These are phyloP conservation scores for Thymallus thymallus DNA, from an alignment of 2,113 vertebrate genomes.

Conservation along the genomic window DNA sequence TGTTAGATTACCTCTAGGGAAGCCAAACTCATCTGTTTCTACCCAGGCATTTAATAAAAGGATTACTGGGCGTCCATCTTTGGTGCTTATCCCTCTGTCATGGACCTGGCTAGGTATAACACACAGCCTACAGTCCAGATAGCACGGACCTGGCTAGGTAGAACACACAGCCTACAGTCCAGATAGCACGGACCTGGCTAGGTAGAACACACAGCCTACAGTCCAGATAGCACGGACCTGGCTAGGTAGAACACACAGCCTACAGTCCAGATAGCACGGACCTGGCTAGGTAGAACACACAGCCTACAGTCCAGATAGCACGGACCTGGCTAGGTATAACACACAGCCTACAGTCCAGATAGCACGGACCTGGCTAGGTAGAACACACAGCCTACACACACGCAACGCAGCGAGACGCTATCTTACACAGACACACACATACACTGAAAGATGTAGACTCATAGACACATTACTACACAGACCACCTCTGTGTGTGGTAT, in stretches of 20 bases:
- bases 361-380: background rate
- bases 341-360: background rate
- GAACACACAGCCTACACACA: background rate
- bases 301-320: background rate
- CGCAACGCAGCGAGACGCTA: no score
- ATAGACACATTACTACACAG: no score
- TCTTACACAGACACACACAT: no score
- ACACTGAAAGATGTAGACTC: no score
- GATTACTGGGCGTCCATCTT: conserved; percentile 25
- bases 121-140: background rate
- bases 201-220: background rate
- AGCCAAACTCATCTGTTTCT: conserved; percentile 29
- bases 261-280: background rate
- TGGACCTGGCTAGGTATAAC: background rate
- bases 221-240: no score
- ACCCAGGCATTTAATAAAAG: conserved; percentile 31
- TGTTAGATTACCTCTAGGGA: conserved; percentile 30
- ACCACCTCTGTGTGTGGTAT: no score
- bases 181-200: background rate
- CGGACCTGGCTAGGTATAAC: background rate
- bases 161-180: background rate
- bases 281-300: background rate
- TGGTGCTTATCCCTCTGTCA: background rate
- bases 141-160: background rate
- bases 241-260: conserved; percentile 2